phyloP scores from a whole-genome alignment of 2,888 invertebrate genomes.

The Drosophila atripex region DNA sequence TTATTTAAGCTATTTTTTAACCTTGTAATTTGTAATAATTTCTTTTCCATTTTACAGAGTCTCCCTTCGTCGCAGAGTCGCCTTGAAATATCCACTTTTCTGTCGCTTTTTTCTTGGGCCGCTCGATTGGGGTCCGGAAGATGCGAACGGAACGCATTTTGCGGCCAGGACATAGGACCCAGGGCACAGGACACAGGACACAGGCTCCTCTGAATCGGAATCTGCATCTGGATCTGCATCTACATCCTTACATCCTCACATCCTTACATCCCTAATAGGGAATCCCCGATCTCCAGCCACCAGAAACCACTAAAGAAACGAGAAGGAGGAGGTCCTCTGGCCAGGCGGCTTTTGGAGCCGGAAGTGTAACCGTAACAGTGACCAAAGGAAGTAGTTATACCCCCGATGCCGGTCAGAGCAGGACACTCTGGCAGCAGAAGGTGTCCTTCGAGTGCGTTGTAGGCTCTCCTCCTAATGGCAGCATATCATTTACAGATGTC shows the following conservation, averaged over 20 bases:
- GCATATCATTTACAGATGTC: conserved; percentile 79
- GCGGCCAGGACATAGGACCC: conserved; percentile 38
- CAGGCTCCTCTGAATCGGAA: conserved; percentile 15
- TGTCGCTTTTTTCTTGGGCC: conserved; percentile 23
- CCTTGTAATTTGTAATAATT: not conserved
- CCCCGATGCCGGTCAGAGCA: not conserved
- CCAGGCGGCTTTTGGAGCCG: conserved; percentile 54
- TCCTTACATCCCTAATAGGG: not conserved
- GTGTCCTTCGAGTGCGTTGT: not conserved
- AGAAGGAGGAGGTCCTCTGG: not conserved
- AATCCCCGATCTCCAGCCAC: conserved; percentile 1
- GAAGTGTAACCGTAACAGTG: conserved; percentile 48
- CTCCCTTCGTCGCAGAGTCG: not conserved
- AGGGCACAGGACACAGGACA: conserved; percentile 7
- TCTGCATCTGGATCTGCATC: conserved; percentile 9
- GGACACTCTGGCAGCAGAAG: not conserved
- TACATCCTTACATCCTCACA: not conserved
- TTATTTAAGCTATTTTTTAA: not conserved
- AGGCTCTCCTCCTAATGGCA: conserved; percentile 59
- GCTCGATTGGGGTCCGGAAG: conserved; percentile 41
- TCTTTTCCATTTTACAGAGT: not conserved
- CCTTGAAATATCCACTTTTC: not conserved
- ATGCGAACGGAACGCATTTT: conserved; percentile 62
- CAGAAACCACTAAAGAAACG: not conserved
- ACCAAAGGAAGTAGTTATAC: conserved; percentile 52